Conservation (phyloP, 2,888 invertebrate genomes). For the Ceratothoa steindachneri region DNA sequence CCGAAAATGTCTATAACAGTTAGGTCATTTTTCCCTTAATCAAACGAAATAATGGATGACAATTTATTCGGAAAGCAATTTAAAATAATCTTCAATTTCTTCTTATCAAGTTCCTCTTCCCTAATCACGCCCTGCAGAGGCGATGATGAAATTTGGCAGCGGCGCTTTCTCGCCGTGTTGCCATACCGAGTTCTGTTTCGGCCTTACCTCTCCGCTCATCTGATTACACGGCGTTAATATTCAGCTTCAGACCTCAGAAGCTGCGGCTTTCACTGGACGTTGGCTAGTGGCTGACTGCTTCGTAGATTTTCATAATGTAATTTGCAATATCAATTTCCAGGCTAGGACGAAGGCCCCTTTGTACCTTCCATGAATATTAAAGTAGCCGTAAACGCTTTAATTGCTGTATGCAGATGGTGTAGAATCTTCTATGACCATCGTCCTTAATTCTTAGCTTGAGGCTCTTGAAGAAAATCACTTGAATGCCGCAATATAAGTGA, state of each 20-base stretch:
- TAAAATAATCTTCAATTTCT: constrained; percentile 12
- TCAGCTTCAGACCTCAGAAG: constrained; percentile 15
- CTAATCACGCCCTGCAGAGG: constrained; percentile 8
- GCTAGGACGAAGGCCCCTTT: constrained; percentile 36
- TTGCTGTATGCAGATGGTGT: constrained; percentile 39
- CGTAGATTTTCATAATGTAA: constrained; percentile 43
- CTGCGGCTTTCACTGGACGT: constrained; percentile 12
- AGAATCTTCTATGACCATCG: constrained; percentile 10
- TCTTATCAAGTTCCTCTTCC: neutral
- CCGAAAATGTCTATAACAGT: too few species aligned
- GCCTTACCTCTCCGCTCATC: constrained; percentile 11
- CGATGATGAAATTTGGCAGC: constrained; percentile 10
- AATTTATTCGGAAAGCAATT: constrained; percentile 10
- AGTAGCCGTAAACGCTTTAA: constrained; percentile 41
- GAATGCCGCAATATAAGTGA: constrained; percentile 1
- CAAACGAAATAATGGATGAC: neutral
- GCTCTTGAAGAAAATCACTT: constrained; percentile 11
- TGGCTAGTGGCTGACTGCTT: constrained; percentile 13
- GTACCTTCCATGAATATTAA: constrained; percentile 45
- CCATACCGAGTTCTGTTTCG: neutral
- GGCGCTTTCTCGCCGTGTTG: neutral
- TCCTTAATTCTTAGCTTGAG: constrained; percentile 10
- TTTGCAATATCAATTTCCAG: constrained; percentile 46
- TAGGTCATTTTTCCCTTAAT: too few species aligned
- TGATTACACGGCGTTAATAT: constrained; percentile 13